Evolutionary conservation across 2,888 invertebrate species (phyloP).

Genomic region (Tetranychus piercei): DNA sequence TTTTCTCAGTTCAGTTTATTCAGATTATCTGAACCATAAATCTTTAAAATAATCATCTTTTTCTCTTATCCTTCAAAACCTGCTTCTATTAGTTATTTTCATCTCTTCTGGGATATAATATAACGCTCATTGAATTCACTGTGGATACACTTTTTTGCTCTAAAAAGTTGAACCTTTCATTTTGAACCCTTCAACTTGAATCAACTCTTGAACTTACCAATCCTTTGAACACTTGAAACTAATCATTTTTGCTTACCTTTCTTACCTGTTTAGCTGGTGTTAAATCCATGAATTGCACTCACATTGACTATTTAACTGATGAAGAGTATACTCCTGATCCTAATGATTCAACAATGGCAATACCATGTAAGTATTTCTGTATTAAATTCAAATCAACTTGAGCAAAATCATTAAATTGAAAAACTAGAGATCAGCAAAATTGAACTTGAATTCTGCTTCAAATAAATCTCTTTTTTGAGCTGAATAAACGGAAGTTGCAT

Average conservation of each 20-base stretch:
- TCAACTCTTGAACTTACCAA: too few species aligned
- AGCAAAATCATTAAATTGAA: not conserved
- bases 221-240: too few species aligned
- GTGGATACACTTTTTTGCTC: not conserved
- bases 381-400: not conserved
- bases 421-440: not conserved
- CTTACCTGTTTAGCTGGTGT: slow-evolving; percentile 44
- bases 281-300: slow-evolving; percentile 50
- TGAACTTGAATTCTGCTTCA: not conserved
- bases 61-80: not conserved
- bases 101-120: not conserved
- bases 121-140: slow-evolving; percentile 6
- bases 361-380: slow-evolving; percentile 57
- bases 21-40: slow-evolving; percentile 5
- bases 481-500: too few species aligned
- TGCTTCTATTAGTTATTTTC: not conserved
- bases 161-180: not conserved
- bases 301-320: slow-evolving; percentile 69
- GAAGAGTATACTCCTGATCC: slow-evolving; percentile 71
- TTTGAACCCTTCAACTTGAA: not conserved
- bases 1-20: not conserved
- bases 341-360: slow-evolving; percentile 73
- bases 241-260: too few species aligned
- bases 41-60: not conserved
- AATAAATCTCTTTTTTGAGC: too few species aligned